phyloP scores from a whole-genome alignment of 2,888 invertebrate genomes.

The Heteromurus nitidus region DNA sequence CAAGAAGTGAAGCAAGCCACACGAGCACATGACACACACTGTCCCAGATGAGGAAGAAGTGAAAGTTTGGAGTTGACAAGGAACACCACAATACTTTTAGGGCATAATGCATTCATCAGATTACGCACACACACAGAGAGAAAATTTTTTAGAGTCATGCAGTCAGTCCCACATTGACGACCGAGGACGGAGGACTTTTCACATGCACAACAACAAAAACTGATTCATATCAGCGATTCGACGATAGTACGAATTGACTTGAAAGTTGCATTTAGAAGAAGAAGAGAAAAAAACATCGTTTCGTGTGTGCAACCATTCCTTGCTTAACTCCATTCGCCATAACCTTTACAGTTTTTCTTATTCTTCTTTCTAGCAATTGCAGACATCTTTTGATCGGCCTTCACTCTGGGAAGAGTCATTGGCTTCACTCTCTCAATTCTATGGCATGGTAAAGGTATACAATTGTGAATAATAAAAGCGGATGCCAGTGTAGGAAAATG shows the following conservation, averaged over 20 bases:
- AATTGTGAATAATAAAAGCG: constrained; percentile 37
- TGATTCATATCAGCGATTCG: constrained; percentile 33
- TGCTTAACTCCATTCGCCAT: no score
- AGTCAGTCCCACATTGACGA: no score
- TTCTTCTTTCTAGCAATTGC: background rate
- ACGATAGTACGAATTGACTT: no score
- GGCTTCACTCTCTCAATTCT: constrained; percentile 19
- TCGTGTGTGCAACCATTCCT: no score
- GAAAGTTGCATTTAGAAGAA: no score
- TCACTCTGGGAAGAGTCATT: constrained; percentile 27
- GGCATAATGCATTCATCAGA: constrained; percentile 54
- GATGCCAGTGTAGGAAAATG: constrained; percentile 25
- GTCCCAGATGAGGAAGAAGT: constrained; percentile 53
- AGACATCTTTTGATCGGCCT: constrained; percentile 30
- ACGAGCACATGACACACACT: background rate
- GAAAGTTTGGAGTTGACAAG: constrained; percentile 57
- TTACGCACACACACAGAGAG: constrained; percentile 16
- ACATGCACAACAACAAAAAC: no score
- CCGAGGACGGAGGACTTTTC: no score
- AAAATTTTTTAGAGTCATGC: no score
- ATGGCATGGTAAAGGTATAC: constrained; percentile 5
- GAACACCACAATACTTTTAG: constrained; percentile 60
- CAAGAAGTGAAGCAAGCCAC: background rate
- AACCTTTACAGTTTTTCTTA: background rate
- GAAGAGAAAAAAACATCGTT: no score